phyloP scores from a whole-genome alignment of 2,113 vertebrate species.

The Dipodomys merriami region DNA sequence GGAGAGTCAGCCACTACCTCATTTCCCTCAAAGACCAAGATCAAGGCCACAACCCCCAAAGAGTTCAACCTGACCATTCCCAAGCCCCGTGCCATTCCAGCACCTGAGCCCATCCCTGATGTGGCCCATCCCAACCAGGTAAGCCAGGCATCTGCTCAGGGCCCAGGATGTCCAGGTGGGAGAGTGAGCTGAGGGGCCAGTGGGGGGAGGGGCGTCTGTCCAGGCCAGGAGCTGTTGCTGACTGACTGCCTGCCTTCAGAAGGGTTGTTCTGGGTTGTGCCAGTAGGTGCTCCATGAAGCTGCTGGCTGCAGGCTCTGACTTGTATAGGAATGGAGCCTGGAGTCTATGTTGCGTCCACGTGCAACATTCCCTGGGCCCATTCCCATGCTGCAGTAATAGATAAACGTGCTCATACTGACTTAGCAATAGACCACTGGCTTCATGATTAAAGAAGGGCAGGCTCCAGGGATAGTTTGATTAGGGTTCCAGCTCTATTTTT shows the following conservation, averaged over 20 bases:
- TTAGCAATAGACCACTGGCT: not conserved
- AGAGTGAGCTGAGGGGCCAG: not conserved
- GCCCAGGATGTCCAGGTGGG: not conserved
- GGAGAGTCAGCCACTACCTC: conserved; percentile 60
- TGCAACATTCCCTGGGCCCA: no score
- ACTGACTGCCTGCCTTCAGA: no score
- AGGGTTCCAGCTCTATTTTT: not conserved
- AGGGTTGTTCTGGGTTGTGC: not conserved
- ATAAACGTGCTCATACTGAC: not conserved
- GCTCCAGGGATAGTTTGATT: not conserved
- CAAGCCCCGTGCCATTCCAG: conserved; percentile 85
- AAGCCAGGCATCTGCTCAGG: conserved; percentile 70
- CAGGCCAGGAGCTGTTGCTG: not conserved
- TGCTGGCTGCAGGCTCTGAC: not conserved
- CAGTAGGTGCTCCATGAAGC: not conserved
- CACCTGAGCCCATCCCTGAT: conserved; percentile 85
- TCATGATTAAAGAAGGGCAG: fast-evolving
- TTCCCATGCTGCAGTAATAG: not conserved
- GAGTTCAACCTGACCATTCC: conserved; percentile 91
- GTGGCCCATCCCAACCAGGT: conserved; percentile 88
- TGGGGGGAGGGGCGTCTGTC: not conserved
- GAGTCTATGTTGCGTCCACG: not conserved
- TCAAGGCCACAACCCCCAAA: conserved; percentile 87
- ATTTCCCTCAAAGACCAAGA: conserved; percentile 79
- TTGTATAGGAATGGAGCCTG: no score